Conservation (phyloP, 2,113 vertebrate species). For the Notechis scutatus region DNA sequence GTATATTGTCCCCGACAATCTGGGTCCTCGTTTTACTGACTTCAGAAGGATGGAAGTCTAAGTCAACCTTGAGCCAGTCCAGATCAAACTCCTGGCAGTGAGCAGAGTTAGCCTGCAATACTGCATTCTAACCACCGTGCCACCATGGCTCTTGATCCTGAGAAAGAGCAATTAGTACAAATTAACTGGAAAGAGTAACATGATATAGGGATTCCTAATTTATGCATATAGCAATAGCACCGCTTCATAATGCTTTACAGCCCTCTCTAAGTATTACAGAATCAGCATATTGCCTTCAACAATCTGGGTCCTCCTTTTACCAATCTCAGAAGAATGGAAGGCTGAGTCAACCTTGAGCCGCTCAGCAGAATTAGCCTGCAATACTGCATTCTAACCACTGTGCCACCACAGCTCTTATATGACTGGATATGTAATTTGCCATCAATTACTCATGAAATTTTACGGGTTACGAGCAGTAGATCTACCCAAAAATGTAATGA, state of each 20-base stretch:
- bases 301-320: not conserved
- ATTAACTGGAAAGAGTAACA: not conserved
- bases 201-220: conserved; percentile 31
- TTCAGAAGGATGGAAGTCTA: not conserved
- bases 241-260: not conserved
- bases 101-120: not conserved
- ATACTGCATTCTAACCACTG: not conserved
- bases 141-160: not conserved
- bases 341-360: not conserved
- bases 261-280: not conserved
- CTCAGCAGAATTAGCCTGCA: not conserved
- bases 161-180: conserved; percentile 25
- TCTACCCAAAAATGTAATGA: conserved; percentile 22
- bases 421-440: conserved; percentile 38
- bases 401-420: not conserved
- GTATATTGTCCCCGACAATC: not conserved
- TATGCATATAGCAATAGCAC: not conserved
- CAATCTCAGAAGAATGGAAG: not conserved
- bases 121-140: not conserved
- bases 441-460: conserved; percentile 37
- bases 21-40: not conserved
- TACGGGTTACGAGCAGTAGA: conserved; percentile 7
- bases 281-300: not conserved
- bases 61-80: not conserved
- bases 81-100: not conserved